These are phyloP conservation scores for Aphelinus certus DNA, from an alignment of 1,140 invertebrate species.

Conservation along the genomic window DNA sequence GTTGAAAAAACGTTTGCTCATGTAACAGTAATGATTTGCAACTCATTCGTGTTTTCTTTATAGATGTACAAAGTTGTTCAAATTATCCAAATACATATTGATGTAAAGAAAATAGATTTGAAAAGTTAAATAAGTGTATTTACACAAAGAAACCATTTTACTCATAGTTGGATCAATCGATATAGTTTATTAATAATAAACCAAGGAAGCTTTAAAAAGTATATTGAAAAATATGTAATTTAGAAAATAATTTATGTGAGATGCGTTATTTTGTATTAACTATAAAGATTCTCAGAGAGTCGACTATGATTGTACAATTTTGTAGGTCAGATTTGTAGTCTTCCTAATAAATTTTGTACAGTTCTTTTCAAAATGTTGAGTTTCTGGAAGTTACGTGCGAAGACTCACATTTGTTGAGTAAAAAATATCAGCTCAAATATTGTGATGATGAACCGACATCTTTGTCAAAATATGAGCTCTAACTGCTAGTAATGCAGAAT, in stretches of 20 bases:
- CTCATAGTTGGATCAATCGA: background rate
- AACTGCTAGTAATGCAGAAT: too few relatives aligned
- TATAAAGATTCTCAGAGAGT: constrained; percentile 22
- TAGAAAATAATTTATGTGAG: constrained; percentile 5
- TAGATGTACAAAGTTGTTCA: constrained; percentile 26
- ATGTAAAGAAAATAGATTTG: constrained; percentile 13
- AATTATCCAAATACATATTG: constrained; percentile 6
- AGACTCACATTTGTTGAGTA: too few relatives aligned
- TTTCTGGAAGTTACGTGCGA: background rate
- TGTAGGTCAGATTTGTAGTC: constrained; percentile 11
- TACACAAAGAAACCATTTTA: constrained; percentile 22
- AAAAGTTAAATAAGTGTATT: constrained; percentile 10
- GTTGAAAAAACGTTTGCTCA: background rate
- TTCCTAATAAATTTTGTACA: constrained; percentile 24
- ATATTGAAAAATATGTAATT: constrained; percentile 1
- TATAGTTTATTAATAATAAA: constrained; percentile 30
- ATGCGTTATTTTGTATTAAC: constrained; percentile 15
- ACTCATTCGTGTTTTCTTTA: constrained; percentile 33
- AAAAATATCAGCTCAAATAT: too few relatives aligned
- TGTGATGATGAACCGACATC: too few relatives aligned
- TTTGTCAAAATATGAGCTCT: too few relatives aligned
- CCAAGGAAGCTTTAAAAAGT: constrained; percentile 10
- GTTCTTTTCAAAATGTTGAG: background rate
- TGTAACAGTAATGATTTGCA: constrained; percentile 29
- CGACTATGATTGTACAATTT: constrained; percentile 4